These are phyloP conservation scores for Sepioteuthis lessoniana DNA, from an alignment of 2,888 invertebrate species.

Conservation along the genomic window DNA sequence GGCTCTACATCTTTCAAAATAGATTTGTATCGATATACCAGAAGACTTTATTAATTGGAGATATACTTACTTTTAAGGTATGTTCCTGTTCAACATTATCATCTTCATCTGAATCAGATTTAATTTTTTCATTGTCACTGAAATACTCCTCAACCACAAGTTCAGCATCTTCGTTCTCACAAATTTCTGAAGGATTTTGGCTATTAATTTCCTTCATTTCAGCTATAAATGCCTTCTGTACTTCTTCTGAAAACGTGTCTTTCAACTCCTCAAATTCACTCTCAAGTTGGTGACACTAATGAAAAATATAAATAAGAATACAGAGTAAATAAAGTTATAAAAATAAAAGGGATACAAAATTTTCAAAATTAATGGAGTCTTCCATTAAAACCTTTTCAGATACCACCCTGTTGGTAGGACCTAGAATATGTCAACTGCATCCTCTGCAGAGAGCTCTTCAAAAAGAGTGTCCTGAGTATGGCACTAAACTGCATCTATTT, in stretches of 20 bases:
- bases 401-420: neutral
- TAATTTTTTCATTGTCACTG: constrained; percentile 67
- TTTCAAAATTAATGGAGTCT: no score
- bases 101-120: constrained; percentile 56
- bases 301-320: neutral
- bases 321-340: neutral
- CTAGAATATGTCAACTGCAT: no score
- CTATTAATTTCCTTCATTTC: constrained; percentile 60
- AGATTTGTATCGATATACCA: no score
- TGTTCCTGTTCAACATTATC: constrained; percentile 67
- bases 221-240: constrained; percentile 67
- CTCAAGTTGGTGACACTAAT: constrained; percentile 63
- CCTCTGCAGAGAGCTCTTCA: no score
- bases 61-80: constrained; percentile 67
- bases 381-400: no score
- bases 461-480: no score
- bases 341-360: no score
- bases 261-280: constrained; percentile 70
- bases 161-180: constrained; percentile 61
- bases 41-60: no score
- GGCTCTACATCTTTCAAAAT: no score
- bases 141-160: constrained; percentile 69
- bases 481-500: no score
- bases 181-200: constrained; percentile 51
- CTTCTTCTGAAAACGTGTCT: constrained; percentile 65